Percentiles rank a stretch among this genome's conserved stretches.
Evolutionary conservation across 2,888 invertebrate genomes (phyloP).

Genomic region (Trisateles emortualis): DNA sequence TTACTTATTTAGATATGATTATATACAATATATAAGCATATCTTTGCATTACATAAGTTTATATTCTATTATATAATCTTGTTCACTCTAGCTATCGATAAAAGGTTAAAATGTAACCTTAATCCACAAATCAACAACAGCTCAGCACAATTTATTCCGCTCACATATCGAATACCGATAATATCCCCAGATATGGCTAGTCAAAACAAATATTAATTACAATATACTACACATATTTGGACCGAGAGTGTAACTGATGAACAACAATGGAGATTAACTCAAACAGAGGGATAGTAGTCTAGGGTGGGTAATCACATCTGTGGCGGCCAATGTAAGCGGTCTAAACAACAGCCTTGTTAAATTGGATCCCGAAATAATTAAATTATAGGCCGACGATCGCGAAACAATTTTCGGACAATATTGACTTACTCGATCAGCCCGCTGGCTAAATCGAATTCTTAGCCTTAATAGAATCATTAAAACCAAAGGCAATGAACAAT

Average conservation of each 20-base stretch:
- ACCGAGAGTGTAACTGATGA: slow-evolving; percentile 33
- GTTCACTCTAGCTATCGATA: no score
- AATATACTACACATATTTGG: slow-evolving; percentile 27
- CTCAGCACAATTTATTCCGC: slow-evolving; percentile 1
- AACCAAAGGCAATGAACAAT: slow-evolving; percentile 41
- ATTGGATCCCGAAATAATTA: slow-evolving; percentile 68
- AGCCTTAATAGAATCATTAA: slow-evolving; percentile 61
- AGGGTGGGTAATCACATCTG: slow-evolving; percentile 54
- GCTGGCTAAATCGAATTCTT: slow-evolving; percentile 63
- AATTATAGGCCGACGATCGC: slow-evolving; percentile 70
- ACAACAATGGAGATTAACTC: slow-evolving; percentile 49
- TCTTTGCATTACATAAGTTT: no score
- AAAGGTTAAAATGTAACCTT: no score
- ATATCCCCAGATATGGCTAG: slow-evolving; percentile 11
- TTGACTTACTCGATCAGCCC: slow-evolving; percentile 62
- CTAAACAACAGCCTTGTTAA: slow-evolving; percentile 55
- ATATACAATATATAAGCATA: no score
- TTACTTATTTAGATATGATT: no score
- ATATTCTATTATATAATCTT: no score
- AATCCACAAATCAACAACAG: background rate
- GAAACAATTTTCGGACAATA: slow-evolving; percentile 74
- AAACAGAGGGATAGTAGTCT: slow-evolving; percentile 32
- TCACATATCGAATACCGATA: slow-evolving; percentile 4
- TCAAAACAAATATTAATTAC: slow-evolving; percentile 22
- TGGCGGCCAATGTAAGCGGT: slow-evolving; percentile 47